A percentile compares a stretch with the other conserved stretches of the same genome.
phyloP scores from a whole-genome alignment of 1,140 invertebrate species.

The Cryptotermes secundus region DNA sequence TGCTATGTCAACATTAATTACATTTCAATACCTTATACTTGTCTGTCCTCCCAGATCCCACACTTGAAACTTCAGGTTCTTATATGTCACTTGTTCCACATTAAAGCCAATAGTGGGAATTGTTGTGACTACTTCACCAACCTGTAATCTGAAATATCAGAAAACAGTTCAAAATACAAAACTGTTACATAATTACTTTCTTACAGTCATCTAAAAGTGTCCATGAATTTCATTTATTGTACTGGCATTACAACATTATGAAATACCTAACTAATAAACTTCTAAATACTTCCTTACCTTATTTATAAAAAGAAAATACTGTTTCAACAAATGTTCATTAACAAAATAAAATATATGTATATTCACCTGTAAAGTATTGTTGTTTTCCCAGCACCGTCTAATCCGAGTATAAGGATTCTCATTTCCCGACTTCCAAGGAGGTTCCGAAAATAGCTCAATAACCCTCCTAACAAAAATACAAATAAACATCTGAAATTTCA shows the following conservation, averaged over 20 bases:
- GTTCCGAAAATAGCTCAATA: conserved; percentile 93
- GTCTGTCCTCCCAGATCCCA: conserved; percentile 99
- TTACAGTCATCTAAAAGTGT: neutral
- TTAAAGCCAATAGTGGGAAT: conserved; percentile 99
- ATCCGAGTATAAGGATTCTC: conserved; percentile 94
- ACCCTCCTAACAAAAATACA: conserved; percentile 69
- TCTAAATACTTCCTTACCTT: neutral
- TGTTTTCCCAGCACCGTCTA: conserved; percentile 98
- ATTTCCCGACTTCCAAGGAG: conserved; percentile 93
- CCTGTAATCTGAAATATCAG: conserved; percentile 71
- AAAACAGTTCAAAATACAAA: neutral
- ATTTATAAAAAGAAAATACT: neutral
- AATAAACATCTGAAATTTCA: neutral
- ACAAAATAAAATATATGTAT: neutral
- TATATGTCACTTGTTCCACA: conserved; percentile 95
- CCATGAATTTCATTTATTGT: neutral
- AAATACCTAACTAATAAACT: neutral
- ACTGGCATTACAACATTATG: neutral
- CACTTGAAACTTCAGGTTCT: conserved; percentile 95
- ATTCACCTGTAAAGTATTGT: conserved; percentile 90
- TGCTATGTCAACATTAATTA: neutral
- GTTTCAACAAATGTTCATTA: neutral
- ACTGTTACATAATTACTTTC: neutral
- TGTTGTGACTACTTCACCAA: conserved; percentile 99
- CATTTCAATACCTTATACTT: conserved; percentile 68